These are phyloP conservation scores for Erinaceus europaeus DNA, from an alignment of 2,113 vertebrate genomes.

Conservation along the genomic window DNA sequence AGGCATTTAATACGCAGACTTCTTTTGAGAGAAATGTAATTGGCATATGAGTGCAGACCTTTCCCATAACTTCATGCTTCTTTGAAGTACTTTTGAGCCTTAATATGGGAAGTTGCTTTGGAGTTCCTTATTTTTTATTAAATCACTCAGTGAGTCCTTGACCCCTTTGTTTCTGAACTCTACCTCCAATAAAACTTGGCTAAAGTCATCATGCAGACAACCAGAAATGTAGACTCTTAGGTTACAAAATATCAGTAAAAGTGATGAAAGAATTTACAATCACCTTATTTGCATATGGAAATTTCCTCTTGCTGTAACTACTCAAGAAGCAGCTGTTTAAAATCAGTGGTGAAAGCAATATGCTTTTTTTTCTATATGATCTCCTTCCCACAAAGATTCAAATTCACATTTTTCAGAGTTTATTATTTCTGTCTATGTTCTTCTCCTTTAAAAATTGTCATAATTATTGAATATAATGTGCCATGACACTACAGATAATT, in stretches of 20 bases:
- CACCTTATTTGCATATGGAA: background rate
- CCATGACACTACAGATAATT: background rate
- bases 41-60: background rate
- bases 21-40: background rate
- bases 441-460: background rate
- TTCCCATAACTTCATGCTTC: background rate
- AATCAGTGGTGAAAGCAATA: background rate
- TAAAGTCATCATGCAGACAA: background rate
- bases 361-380: background rate
- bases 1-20: background rate
- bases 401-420: background rate
- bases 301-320: background rate
- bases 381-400: background rate
- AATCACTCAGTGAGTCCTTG: background rate
- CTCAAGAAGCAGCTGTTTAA: background rate
- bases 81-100: background rate
- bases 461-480: background rate
- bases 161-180: slow-evolving; percentile 2
- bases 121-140: background rate
- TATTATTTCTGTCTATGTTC: background rate
- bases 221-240: background rate
- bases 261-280: background rate
- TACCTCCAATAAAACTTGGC: background rate
- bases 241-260: background rate
- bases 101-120: background rate